Percentiles rank a stretch among this genome's conserved stretches.
phyloP scores from a whole-genome alignment of 2,888 invertebrate genomes.

The Scrobipalpa atriplicella region DNA sequence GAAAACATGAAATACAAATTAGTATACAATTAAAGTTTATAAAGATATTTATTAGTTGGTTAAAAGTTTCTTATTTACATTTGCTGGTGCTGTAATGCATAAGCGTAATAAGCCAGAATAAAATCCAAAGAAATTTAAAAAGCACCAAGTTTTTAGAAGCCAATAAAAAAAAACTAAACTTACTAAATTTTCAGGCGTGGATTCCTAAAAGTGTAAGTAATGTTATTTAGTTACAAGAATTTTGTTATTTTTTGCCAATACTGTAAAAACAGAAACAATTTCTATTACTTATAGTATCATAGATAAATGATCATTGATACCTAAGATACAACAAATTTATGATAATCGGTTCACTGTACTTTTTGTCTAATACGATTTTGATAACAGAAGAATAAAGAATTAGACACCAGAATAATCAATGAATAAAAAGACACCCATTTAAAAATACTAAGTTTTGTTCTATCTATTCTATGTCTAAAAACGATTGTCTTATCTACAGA shows the following conservation, averaged over 20 bases:
- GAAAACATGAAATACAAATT: neutral
- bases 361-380: no score
- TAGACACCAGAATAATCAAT: no score
- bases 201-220: constrained; percentile 37
- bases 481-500: constrained; percentile 18
- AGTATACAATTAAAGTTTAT: neutral
- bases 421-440: no score
- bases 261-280: neutral
- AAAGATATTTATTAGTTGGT: neutral
- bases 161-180: constrained; percentile 40
- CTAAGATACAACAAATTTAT: no score
- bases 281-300: no score
- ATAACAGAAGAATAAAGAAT: no score
- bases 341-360: no score
- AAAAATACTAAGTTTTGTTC: no score
- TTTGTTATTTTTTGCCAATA: neutral
- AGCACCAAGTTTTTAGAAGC: constrained; percentile 31
- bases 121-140: neutral
- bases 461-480: no score
- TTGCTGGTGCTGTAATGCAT: neutral
- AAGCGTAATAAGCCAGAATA: constrained; percentile 29
- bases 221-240: constrained; percentile 5
- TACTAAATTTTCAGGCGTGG: constrained; percentile 42
- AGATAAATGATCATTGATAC: no score
- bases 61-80: constrained; percentile 2